Percentiles rank a stretch among this genome's conserved stretches.
phyloP scores from a whole-genome alignment of 2,797 vertebrate genomes.

The Champsocephalus esox region DNA sequence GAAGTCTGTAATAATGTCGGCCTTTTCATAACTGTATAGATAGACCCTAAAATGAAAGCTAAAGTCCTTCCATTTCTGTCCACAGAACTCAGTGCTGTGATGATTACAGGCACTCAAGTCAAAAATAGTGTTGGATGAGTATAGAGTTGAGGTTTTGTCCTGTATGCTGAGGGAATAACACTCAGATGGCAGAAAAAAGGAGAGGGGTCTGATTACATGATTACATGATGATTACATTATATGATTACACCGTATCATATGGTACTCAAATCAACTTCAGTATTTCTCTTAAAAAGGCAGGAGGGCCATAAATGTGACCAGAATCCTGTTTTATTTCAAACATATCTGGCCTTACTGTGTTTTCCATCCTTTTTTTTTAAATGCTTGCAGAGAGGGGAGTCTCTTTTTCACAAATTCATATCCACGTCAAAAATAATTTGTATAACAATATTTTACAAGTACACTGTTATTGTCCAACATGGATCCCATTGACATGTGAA shows the following conservation, averaged over 20 bases:
- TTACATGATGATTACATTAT: no score
- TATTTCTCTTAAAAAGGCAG: constrained; percentile 40
- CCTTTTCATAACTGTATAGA: not conserved
- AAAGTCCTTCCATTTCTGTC: constrained; percentile 24
- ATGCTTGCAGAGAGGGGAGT: constrained; percentile 41
- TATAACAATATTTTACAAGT: constrained; percentile 20
- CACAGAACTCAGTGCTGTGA: constrained; percentile 1
- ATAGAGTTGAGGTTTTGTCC: constrained; percentile 24
- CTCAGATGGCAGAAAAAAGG: no score
- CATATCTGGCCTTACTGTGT: constrained; percentile 39
- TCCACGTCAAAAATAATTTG: constrained; percentile 28
- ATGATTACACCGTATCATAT: constrained; percentile 33
- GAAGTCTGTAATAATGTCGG: constrained; percentile 14
- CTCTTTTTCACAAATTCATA: constrained; percentile 27
- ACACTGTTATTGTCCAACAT: constrained; percentile 30
- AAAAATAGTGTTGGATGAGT: constrained; percentile 15
- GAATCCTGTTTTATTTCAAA: constrained; percentile 66
- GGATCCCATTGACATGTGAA: constrained; percentile 23
- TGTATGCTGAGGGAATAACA: constrained; percentile 30
- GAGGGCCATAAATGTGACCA: constrained; percentile 20
- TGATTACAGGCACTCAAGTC: constrained; percentile 40
- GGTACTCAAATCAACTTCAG: constrained; percentile 37
- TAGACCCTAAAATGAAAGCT: not conserved
- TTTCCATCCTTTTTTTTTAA: constrained; percentile 46
- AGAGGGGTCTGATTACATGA: no score